These are phyloP conservation scores for Argyrosomus regius DNA, from an alignment of 2,797 vertebrate genomes.

Conservation along the genomic window DNA sequence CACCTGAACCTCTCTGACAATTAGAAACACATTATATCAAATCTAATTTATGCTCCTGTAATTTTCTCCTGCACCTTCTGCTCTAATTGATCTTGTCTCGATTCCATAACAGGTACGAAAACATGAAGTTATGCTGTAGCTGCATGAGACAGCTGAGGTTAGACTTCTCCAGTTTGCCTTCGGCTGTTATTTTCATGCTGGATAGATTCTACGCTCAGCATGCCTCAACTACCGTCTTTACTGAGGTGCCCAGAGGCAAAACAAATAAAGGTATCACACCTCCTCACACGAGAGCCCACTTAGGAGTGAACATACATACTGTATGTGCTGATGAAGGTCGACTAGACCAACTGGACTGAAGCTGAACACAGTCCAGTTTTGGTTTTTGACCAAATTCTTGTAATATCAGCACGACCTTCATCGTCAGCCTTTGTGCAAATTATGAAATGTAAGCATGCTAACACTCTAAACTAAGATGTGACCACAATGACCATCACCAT, in stretches of 20 bases:
- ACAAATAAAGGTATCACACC: conserved; percentile 32
- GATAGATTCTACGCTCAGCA: conserved; percentile 8
- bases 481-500: no score
- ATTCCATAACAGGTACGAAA: conserved; percentile 6
- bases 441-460: background rate
- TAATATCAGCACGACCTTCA: no score
- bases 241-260: conserved; percentile 23
- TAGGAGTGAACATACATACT: conserved; percentile 10
- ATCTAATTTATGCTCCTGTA: background rate
- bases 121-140: background rate
- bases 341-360: background rate
- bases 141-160: background rate
- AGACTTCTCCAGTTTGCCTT: conserved; percentile 12
- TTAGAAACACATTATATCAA: background rate
- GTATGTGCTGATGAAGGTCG: background rate
- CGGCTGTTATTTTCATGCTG: conserved; percentile 23
- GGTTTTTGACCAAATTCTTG: background rate
- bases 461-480: background rate
- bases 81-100: background rate
- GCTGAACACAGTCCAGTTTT: background rate
- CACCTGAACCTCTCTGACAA: background rate
- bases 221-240: background rate
- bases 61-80: conserved; percentile 12
- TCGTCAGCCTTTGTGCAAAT: background rate
- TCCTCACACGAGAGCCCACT: background rate